These are phyloP conservation scores for Heliornis fulica DNA, from an alignment of 2,113 vertebrate species.

Conservation along the genomic window DNA sequence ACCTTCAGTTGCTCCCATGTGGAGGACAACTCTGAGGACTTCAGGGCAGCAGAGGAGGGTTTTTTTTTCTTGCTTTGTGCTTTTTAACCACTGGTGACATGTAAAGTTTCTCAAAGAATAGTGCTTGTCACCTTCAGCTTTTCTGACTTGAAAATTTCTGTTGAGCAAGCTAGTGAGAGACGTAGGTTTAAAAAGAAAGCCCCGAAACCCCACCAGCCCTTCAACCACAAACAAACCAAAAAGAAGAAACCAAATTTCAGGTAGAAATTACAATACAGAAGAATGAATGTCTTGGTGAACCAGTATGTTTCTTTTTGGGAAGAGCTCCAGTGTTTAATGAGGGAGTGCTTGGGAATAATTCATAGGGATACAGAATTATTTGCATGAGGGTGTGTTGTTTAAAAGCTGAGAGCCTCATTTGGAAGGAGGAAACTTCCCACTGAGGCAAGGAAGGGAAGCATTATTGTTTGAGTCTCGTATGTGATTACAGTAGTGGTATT, in stretches of 20 bases:
- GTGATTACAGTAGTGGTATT: not conserved
- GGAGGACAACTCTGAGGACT: not conserved
- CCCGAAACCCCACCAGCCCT: not conserved
- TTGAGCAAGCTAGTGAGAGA: not conserved
- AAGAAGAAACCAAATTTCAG: not conserved
- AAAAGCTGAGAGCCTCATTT: not conserved
- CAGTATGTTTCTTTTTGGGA: not conserved
- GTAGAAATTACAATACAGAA: not conserved
- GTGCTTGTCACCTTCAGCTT: not conserved
- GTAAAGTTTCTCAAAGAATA: not conserved
- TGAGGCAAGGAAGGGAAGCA: not conserved
- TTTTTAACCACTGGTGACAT: not conserved
- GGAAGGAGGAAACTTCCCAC: not conserved
- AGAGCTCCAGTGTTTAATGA: not conserved
- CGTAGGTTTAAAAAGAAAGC: not conserved
- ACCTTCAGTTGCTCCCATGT: not conserved
- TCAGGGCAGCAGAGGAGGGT: not conserved
- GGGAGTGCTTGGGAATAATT: not conserved
- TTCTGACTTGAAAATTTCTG: not conserved
- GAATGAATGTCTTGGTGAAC: accelerated
- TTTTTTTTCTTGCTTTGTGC: not conserved
- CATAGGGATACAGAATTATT: not conserved
- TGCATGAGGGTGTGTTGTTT: not conserved
- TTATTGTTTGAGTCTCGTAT: not conserved
- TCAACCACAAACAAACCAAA: not conserved